These are phyloP conservation scores for Pyrrhia umbra DNA, from an alignment of 2,888 invertebrate species.

Conservation along the genomic window DNA sequence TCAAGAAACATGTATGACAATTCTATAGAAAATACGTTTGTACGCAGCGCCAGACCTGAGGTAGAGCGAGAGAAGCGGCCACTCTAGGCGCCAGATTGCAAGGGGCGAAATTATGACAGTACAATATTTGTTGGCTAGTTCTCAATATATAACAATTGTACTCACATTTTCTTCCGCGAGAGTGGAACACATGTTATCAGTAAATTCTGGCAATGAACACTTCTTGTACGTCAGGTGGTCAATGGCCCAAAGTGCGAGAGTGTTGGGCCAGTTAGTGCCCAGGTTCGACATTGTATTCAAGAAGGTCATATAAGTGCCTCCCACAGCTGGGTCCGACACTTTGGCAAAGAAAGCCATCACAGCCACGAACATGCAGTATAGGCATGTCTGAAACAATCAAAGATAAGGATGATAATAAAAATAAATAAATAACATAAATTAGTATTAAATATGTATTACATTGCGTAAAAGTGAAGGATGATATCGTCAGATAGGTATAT, in stretches of 20 bases:
- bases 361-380: constrained; percentile 99
- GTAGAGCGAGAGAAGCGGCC: too few species aligned
- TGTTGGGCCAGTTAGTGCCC: constrained; percentile 99
- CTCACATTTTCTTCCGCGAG: constrained; percentile 92
- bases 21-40: too few species aligned
- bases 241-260: constrained; percentile 97
- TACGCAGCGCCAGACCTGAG: too few species aligned
- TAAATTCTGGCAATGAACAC: constrained; percentile 89
- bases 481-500: too few species aligned
- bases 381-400: constrained; percentile 92
- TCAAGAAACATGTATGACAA: too few species aligned
- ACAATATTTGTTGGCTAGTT: too few species aligned
- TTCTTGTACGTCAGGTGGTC: constrained; percentile 95
- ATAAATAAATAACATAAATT: too few species aligned
- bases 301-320: constrained; percentile 99
- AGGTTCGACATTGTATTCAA: constrained; percentile 98
- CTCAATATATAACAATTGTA: constrained; percentile 36
- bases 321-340: constrained; percentile 98
- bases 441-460: too few species aligned
- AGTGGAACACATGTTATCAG: constrained; percentile 92
- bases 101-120: too few species aligned
- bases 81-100: too few species aligned
- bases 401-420: neutral
- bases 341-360: constrained; percentile 99
- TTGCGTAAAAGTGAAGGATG: too few species aligned